Conservation (phyloP, 2,888 invertebrate genomes). For the Orthosia incerta region DNA sequence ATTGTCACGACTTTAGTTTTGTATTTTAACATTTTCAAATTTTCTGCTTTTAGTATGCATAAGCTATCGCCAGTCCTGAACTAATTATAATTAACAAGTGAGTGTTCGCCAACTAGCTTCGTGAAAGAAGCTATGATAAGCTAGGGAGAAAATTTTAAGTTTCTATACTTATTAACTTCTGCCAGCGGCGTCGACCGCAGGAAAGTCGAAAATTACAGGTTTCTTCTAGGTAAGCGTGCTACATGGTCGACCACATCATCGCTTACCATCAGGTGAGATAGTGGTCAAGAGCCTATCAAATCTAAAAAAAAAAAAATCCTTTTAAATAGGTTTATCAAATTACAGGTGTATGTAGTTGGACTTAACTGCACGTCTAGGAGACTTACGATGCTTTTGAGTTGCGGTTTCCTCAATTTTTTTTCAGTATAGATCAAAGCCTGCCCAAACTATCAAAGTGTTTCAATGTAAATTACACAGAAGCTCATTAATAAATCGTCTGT, state of each 20-base stretch:
- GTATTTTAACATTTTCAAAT: conserved; percentile 6
- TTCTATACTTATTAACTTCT: background rate
- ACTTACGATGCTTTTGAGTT: background rate
- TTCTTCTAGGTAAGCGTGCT: too few species aligned
- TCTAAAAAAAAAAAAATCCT: too few species aligned
- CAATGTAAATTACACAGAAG: background rate
- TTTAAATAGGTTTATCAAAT: background rate
- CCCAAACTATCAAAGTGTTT: background rate
- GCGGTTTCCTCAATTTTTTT: background rate
- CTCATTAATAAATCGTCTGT: conserved; percentile 14
- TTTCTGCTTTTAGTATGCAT: conserved; percentile 24
- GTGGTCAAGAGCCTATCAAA: too few species aligned
- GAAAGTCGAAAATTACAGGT: background rate
- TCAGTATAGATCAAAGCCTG: too few species aligned
- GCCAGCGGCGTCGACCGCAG: background rate
- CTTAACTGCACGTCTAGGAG: background rate
- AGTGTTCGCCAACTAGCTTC: conserved; percentile 19
- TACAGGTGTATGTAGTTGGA: background rate
- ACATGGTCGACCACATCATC: too few species aligned
- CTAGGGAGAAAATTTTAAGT: background rate
- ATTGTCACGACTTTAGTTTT: too few species aligned
- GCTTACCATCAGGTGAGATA: too few species aligned
- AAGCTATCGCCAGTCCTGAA: conserved; percentile 2
- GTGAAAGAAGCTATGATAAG: background rate
- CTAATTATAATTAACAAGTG: conserved; percentile 26